Base-by-base conservation (phyloP, 2,113 vertebrate genomes). In the Melanostigma gelatinosum region DNA sequence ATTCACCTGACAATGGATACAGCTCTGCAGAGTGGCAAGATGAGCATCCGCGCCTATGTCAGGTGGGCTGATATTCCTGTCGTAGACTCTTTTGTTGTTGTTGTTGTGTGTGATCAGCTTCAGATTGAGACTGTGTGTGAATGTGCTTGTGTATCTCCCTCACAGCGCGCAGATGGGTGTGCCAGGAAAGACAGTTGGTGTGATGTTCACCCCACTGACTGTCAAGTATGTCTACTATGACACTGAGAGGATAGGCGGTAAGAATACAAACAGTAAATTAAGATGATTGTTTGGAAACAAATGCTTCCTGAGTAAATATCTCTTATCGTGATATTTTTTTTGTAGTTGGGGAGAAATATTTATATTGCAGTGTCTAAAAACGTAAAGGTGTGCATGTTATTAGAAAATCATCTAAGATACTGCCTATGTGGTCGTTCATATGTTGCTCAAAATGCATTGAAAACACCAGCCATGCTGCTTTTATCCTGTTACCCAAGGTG, bases 21-120 rank as follows among this genome's bases (percentile, higher is more conserved):
- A 0, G 97, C 97, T 16, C 95, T 99, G 76, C 97, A 99, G 93
- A 97, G 96, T 0, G 96, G 97, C 46, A 97, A 98, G 85, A 99
- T 99, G 97, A 97, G 95, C 94, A 98, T 98, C 91, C 97, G 98
- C 15, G 98, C 98, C 72, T 99, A 99, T 0, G 95, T 99, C 95
- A 99, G 98, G 98, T 99, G 70, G 34, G 77, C 6, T 6, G 1
- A 38, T 27, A 24, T 32, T 20, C 11, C 27, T 12, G 22, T 48
- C 61, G 1, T 1, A 6, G n/a, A 48, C 32, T 29, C 11, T 18
- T 48, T 18, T 48, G 4, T 48, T 48, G 46, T 18, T 18, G 7
- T 38, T 38, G 8, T 7, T 64, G 10, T 44, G 29, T 50, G 29
- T 61, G 24, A 55, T 72, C 16, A 13, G 0, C 54, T 61, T 8